Evolutionary conservation across 2,888 invertebrate species (phyloP), one percentile per base, ranked within the genome.

Genomic region (Trissoscelio sp.): DNA sequence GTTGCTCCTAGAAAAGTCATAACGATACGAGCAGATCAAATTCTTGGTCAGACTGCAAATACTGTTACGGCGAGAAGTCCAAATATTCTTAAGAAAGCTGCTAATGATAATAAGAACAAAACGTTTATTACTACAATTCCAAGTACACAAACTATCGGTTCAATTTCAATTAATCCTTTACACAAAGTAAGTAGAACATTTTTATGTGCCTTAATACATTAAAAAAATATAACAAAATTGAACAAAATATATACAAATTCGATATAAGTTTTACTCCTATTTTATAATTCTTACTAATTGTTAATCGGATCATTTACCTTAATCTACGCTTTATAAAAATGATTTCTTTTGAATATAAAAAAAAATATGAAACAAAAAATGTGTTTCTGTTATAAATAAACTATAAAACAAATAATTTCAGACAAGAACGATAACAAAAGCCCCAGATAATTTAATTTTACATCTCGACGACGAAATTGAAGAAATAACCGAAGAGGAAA

Each of bases 1-100:
- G 86, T 88, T 14, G 83, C 88, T 57, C 88, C 91, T 18, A 92
- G 92, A 22, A 93, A 93, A 90, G 91, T 93, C n/a, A 92, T 93
- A 79, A 92, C 93, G 7, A 91, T 94, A 62, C 91, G 92, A 39
- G 91, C 93, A 2, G 92, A 93, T 84, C 93, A 93, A 87, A 92
- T 93, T 74, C 83, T 93, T 51, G 92, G 92, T 79, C 88, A 88
- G 44, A 88, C 82, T 64, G 79, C 86, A n/a, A 85, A 89, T 34
- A 81, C 83, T 0, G 77, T 88, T 0, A 83, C 88, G 2, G 84
- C 89, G 3, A 87, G 89, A 69, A 89, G 89, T 53, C 91, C 91
- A 1, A 91, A 91, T 51, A 91, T 91, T 80, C 85, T 91, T 7
- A 91, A 91, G 78, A 88, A 88, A 75, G 86, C 85, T 69, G 80